Evolutionary conservation across 2,113 vertebrate genomes (phyloP).

Genomic region (Crotophaga sulcirostris): DNA sequence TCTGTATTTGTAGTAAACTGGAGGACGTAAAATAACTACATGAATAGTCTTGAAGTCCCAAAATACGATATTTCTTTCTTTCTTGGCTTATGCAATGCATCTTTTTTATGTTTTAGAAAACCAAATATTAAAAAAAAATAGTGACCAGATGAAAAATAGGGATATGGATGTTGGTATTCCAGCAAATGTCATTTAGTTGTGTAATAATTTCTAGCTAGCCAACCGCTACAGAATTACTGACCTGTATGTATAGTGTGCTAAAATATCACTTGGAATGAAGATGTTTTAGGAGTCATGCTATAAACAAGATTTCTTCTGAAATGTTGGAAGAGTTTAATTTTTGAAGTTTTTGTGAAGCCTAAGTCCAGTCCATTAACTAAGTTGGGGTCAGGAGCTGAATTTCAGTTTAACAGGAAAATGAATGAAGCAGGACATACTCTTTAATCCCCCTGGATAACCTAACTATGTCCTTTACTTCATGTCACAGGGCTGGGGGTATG

Average conservation of each 20-base stretch:
- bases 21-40: not conserved
- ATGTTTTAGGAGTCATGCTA: not conserved
- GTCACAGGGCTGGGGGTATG: fast-evolving
- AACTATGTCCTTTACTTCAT: not conserved
- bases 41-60: not conserved
- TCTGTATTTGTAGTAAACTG: not conserved
- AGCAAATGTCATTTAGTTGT: not conserved
- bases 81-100: not conserved
- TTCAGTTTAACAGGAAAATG: not conserved
- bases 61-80: not conserved
- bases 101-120: not conserved
- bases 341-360: not conserved
- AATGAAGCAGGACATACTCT: not conserved
- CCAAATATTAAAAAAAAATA: not conserved
- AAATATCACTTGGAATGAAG: not conserved
- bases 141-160: not conserved
- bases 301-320: not conserved
- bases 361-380: not conserved
- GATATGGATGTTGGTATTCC: not conserved
- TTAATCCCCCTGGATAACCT: not conserved
- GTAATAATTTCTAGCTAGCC: not conserved
- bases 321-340: not conserved
- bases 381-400: not conserved
- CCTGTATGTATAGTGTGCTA: not conserved
- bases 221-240: not conserved